Percentiles rank a stretch among this genome's conserved stretches.
Conservation (phyloP, 2,113 vertebrate genomes). For the Haliaeetus leucogaster region DNA sequence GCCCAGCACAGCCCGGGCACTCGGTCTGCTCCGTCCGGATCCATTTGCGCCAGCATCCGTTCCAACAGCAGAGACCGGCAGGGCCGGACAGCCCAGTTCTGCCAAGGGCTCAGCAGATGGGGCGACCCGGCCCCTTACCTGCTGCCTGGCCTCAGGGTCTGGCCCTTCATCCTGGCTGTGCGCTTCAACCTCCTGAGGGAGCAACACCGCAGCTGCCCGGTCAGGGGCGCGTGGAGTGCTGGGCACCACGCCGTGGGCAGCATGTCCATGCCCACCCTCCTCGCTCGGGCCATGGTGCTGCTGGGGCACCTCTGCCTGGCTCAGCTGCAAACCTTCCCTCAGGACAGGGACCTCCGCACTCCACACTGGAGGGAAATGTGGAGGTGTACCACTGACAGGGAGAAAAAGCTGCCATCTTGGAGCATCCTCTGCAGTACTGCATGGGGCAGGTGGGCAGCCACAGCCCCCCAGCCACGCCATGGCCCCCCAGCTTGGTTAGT, state of each 20-base stretch:
- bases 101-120: neutral
- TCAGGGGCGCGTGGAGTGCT: neutral
- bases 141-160: slow-evolving; percentile 10
- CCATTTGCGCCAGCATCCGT: neutral
- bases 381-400: neutral
- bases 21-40: neutral
- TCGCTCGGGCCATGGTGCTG: fast-evolving
- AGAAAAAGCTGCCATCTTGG: neutral
- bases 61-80: fast-evolving
- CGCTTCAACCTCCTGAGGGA: slow-evolving; percentile 74
- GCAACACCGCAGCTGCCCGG: slow-evolving; percentile 33
- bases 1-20: neutral
- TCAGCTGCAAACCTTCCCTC: fast-evolving
- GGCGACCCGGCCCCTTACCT: slow-evolving; percentile 72
- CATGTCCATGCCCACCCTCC: fast-evolving
- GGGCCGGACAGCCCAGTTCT: neutral
- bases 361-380: fast-evolving
- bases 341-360: fast-evolving
- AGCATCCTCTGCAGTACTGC: neutral
- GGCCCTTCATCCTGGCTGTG: slow-evolving; percentile 40
- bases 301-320: neutral
- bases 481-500: fast-evolving
- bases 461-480: fast-evolving
- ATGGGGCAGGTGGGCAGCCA: neutral
- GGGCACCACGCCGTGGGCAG: fast-evolving